A percentile compares a stretch with the other conserved stretches of the same genome.
phyloP scores from a whole-genome alignment of 2,113 vertebrate genomes.

The Myodes glareolus region DNA sequence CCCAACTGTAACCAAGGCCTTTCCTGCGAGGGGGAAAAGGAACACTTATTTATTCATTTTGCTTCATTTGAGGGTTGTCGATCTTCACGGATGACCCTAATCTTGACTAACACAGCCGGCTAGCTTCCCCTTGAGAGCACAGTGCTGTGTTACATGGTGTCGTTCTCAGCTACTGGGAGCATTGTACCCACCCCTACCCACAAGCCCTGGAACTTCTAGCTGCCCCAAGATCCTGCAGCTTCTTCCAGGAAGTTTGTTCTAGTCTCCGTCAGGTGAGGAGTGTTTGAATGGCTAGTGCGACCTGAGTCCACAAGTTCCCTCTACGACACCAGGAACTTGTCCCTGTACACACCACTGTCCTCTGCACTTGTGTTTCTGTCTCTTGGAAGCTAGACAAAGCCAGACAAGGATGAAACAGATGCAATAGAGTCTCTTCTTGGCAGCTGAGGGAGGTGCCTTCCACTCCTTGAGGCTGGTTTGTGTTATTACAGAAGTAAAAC shows the following conservation, averaged over 20 bases:
- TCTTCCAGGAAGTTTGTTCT: neutral
- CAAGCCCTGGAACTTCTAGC: neutral
- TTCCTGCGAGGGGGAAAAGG: neutral
- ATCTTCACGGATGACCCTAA: neutral
- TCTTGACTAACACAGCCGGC: neutral
- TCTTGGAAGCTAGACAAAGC: neutral
- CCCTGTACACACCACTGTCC: neutral
- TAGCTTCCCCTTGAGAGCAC: neutral
- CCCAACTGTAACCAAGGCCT: neutral
- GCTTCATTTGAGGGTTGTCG: neutral
- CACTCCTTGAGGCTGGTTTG: neutral
- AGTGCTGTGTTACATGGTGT: neutral
- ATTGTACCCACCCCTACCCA: rapidly evolving
- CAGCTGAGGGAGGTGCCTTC: neutral
- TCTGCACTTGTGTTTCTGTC: constrained; percentile 6
- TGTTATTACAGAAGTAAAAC: neutral
- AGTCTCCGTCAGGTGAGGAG: neutral
- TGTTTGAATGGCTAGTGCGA: neutral
- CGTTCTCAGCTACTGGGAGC: neutral
- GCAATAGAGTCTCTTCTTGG: neutral
- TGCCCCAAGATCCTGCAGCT: neutral
- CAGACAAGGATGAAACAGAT: constrained; percentile 20
- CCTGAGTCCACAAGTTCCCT: neutral
- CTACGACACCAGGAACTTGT: neutral
- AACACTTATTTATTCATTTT: neutral